phyloP scores from a whole-genome alignment of 2,888 invertebrate genomes.

The Cryptus viduatorius region DNA sequence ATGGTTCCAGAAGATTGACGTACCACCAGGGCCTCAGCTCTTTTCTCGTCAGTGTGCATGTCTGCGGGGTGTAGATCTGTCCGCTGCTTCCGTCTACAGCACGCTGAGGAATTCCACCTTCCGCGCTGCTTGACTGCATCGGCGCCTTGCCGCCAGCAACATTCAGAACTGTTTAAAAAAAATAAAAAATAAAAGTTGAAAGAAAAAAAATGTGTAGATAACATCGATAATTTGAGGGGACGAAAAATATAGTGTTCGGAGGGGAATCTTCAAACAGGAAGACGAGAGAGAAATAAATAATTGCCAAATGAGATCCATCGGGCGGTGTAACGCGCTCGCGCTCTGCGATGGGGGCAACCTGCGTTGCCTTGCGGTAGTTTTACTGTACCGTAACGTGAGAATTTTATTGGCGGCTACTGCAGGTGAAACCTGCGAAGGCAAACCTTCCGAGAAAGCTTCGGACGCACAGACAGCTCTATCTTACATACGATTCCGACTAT shows the following conservation, averaged over 20 bases:
- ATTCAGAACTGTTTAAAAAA: conserved; percentile 90
- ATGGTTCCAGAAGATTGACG: conserved; percentile 96
- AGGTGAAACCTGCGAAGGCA: conserved; percentile 46
- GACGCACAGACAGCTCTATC: not conserved
- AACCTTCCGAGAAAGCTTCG: conserved; percentile 20
- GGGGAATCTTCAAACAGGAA: not conserved
- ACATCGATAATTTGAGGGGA: not conserved
- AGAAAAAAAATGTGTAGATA: not conserved
- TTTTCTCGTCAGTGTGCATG: conserved; percentile 94
- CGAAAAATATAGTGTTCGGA: not conserved
- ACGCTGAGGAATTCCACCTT: conserved; percentile 94
- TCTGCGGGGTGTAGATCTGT: conserved; percentile 92
- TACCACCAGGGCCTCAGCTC: conserved; percentile 98
- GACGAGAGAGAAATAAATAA: conserved; percentile 10
- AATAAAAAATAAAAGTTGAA: not conserved
- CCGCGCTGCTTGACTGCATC: conserved; percentile 95
- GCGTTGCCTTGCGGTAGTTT: conserved; percentile 81
- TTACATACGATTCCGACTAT: not conserved
- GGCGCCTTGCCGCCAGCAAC: conserved; percentile 98
- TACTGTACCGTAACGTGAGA: conserved; percentile 82
- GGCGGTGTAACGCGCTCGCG: conserved; percentile 26
- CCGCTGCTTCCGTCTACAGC: conserved; percentile 97
- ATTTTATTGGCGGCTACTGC: conserved; percentile 77
- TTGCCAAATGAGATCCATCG: conserved; percentile 9
- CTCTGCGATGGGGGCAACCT: conserved; percentile 18